phyloP scores from a whole-genome alignment of 2,113 vertebrate genomes.

The Passer montanus region DNA sequence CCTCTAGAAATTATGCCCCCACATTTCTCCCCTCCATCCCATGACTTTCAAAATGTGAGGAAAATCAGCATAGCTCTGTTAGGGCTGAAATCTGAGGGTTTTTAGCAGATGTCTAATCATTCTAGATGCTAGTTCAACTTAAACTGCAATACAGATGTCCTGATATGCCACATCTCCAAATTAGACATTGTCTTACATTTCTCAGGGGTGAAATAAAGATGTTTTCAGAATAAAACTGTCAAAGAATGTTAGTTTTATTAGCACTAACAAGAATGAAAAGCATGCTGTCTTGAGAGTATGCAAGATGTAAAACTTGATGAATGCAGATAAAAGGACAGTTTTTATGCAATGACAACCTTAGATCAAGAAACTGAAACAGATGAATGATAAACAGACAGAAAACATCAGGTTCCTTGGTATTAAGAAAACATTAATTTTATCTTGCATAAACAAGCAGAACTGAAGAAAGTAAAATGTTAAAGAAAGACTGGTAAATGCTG shows the following conservation, averaged over 20 bases:
- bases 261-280: neutral
- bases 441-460: neutral
- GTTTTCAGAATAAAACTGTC: neutral
- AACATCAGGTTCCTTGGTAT: neutral
- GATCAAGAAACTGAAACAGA: neutral
- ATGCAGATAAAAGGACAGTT: neutral
- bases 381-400: neutral
- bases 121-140: neutral
- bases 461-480: neutral
- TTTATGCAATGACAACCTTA: neutral
- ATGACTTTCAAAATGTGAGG: neutral
- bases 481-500: neutral
- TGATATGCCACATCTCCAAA: neutral
- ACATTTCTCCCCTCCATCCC: neutral
- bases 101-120: neutral
- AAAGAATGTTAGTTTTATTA: slow-evolving; percentile 11
- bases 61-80: neutral
- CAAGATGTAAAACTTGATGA: neutral
- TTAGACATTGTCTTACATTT: slow-evolving; percentile 11
- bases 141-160: neutral
- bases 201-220: neutral
- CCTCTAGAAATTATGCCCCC: neutral
- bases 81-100: neutral
- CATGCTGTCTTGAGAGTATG: neutral
- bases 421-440: slow-evolving; percentile 14